Evolutionary conservation across 2,888 invertebrate genomes (phyloP), one percentile per base, ranked within the genome.

Genomic region (Rhagonycha fulva): DNA sequence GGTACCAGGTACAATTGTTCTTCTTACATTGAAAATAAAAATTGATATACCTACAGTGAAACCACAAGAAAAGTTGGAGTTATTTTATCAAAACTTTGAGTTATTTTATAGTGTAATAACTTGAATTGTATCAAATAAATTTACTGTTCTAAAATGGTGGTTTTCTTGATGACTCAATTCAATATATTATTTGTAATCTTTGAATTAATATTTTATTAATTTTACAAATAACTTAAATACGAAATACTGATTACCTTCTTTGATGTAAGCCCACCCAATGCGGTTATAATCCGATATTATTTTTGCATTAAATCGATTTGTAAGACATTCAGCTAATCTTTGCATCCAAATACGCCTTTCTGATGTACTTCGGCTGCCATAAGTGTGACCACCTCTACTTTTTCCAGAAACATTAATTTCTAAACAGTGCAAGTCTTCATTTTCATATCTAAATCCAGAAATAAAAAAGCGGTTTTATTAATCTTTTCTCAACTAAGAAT

Each of bases 261-360:
- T 81, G n/a, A 96, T 88, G 85, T 94, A 95, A 81, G 94, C 94
- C 95, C 95, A 96, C 24, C 96, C 96, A 80, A 93, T 93, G 83
- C 94, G 89, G 14, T 92, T 93, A 82, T 92, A 94, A 84, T 94
- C 94, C 1, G 93, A 89, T 0, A 93, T 92, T 77, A 94, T 91
- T 82, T 92, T 92, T 0, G 91, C 87, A 1, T 94, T 92, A 84
- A 94, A 92, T n/a, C 90, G 89, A 28, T 90, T 89, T 0, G 94
- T 94, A 19, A 95, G 87, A 81, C 93, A 92, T 85, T 95, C 94
- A 0, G 94, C 90, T 23, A 96, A 89, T 84, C 93, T 94, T 85
- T 95, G 95, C 87, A 95, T 93, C 96, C 96, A 96, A 76, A 92
- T 88, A 14, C 91, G 86, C 23, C 91, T 87, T 79, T 92, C 92